Evolutionary conservation across 2,888 invertebrate genomes (phyloP).

Genomic region (Anoplius nigerrimus): DNA sequence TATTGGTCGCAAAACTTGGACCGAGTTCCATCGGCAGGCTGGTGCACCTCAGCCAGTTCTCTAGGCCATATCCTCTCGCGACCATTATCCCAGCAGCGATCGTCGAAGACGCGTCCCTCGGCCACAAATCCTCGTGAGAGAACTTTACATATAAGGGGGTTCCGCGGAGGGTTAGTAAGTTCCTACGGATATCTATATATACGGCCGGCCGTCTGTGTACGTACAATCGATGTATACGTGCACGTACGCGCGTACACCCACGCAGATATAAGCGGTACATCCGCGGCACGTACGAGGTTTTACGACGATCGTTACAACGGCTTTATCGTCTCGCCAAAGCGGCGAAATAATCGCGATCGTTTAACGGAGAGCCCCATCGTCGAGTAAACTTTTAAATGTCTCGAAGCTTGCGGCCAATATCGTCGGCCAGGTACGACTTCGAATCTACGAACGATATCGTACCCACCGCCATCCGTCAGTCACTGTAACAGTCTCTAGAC

Average conservation of each 20-base stretch:
- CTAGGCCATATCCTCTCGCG: neutral
- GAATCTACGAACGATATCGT: neutral
- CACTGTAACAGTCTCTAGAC: too few relatives aligned
- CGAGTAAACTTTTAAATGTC: slow-evolving; percentile 7
- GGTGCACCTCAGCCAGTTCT: slow-evolving; percentile 2
- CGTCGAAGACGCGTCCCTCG: neutral
- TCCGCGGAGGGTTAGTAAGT: slow-evolving; percentile 6
- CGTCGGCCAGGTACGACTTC: neutral
- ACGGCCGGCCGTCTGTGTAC: neutral
- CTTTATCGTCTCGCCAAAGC: slow-evolving; percentile 40
- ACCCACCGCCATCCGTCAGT: neutral
- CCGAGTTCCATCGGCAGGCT: slow-evolving; percentile 22
- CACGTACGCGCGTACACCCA: neutral
- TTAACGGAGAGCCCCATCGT: slow-evolving; percentile 32
- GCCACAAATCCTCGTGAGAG: slow-evolving; percentile 2
- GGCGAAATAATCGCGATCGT: slow-evolving; percentile 45
- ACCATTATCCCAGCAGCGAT: slow-evolving; percentile 4
- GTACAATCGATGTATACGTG: neutral
- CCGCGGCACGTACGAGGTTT: slow-evolving; percentile 32
- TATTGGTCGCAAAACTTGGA: slow-evolving; percentile 26
- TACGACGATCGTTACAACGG: slow-evolving; percentile 40
- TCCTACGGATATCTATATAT: neutral
- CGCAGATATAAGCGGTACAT: neutral
- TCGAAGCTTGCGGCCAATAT: slow-evolving; percentile 6
- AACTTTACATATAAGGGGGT: slow-evolving; percentile 7